A percentile compares a stretch with the other conserved stretches of the same genome.
These are phyloP conservation scores for Brachyalestes nurse DNA, from an alignment of 2,797 vertebrate species.

Conservation along the genomic window DNA sequence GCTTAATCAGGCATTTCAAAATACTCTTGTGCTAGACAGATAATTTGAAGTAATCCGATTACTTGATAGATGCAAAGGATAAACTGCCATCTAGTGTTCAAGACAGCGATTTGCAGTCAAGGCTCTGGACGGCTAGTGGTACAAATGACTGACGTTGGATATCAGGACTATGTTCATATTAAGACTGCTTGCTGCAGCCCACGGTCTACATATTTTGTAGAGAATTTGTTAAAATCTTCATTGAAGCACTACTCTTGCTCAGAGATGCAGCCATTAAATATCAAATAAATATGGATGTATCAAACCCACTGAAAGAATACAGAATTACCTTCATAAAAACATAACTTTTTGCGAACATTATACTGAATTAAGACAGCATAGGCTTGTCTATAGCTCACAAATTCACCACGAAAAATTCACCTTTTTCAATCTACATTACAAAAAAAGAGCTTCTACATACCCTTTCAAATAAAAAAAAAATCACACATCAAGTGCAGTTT, in stretches of 20 bases:
- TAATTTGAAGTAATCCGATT: too few species aligned
- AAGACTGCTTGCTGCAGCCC: not conserved
- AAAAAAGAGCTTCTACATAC: not conserved
- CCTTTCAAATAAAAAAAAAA: not conserved
- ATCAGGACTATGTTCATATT: too few species aligned
- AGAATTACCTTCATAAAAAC: not conserved
- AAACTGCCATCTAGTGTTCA: constrained; percentile 43
- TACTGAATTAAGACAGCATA: not conserved
- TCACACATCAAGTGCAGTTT: not conserved
- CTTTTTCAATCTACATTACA: not conserved
- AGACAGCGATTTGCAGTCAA: not conserved
- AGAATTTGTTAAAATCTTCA: not conserved
- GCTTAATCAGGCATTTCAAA: too few species aligned
- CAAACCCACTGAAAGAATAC: too few species aligned
- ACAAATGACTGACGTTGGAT: not conserved
- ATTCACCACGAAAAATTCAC: not conserved
- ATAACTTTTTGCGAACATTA: not conserved
- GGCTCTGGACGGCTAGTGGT: too few species aligned
- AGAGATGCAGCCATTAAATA: not conserved
- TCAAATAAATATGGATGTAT: not conserved
- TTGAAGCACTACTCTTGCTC: not conserved
- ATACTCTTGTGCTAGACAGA: too few species aligned
- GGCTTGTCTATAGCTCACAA: not conserved
- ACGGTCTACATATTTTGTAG: not conserved
- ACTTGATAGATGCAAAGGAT: not conserved